Percentiles rank a stretch among this genome's conserved stretches.
These are phyloP conservation scores for Pogonophryne albipinna DNA, from an alignment of 2,797 vertebrate genomes.

Conservation along the genomic window DNA sequence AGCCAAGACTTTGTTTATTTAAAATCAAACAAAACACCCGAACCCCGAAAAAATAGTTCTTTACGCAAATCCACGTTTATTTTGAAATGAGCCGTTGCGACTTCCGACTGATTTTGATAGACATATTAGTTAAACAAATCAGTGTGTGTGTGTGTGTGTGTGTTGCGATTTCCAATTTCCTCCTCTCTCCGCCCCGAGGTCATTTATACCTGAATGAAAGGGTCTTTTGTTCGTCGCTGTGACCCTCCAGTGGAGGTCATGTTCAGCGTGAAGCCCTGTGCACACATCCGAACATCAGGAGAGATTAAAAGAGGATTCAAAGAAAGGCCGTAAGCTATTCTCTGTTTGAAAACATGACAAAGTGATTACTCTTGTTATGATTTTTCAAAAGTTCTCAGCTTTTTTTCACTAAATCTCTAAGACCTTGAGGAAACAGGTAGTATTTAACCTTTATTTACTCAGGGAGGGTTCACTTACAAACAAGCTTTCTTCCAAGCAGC, in stretches of 20 bases:
- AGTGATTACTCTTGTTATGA: background rate
- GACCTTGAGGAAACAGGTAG: slow-evolving; percentile 8
- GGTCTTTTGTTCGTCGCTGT: slow-evolving; percentile 48
- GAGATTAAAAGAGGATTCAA: slow-evolving; percentile 16
- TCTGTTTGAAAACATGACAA: background rate
- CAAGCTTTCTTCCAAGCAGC: background rate
- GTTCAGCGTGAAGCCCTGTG: slow-evolving; percentile 2
- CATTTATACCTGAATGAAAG: slow-evolving; percentile 43
- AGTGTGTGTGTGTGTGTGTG: too few relatives aligned
- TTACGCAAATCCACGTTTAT: too few relatives aligned
- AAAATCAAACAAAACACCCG: too few relatives aligned
- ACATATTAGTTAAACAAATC: too few relatives aligned
- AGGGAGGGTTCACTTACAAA: slow-evolving; percentile 23
- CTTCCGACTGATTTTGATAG: too few relatives aligned
- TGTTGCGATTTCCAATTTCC: slow-evolving; percentile 16
- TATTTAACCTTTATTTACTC: slow-evolving; percentile 19
- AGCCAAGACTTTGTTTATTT: too few relatives aligned
- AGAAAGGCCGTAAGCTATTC: background rate
- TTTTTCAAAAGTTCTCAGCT: background rate
- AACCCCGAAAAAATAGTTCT: too few relatives aligned
- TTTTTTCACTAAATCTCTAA: background rate
- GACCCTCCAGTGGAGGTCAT: slow-evolving; percentile 37
- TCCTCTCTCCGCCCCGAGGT: slow-evolving; percentile 22
- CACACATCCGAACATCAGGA: slow-evolving; percentile 26
- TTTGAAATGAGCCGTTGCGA: too few relatives aligned